Evolutionary conservation across 2,888 invertebrate genomes (phyloP), one percentile per base, ranked within the genome.

Genomic region (Scaptomyza caliginosa): DNA sequence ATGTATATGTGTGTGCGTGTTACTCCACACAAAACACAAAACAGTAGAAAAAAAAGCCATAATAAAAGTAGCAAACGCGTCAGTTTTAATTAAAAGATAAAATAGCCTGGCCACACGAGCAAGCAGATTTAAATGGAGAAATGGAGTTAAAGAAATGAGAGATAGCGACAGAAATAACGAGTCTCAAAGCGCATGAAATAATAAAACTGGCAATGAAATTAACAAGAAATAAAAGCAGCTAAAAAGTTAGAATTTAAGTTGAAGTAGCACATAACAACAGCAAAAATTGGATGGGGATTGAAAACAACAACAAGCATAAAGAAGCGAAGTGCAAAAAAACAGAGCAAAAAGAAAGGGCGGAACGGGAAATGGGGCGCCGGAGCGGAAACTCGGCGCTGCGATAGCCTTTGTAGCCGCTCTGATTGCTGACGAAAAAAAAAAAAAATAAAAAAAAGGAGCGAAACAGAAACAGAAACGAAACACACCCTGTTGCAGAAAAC

Each of bases 31-130:
- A 28, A 28, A 28, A 28, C 7, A 28, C 6, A 13, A 7, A 32
- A n/a, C n/a, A n/a, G n/a, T n/a, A n/a, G 28, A 42, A 67, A 50
- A 52, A 21, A 64, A 38, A 42, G 13, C 6, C 13, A 34, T 8
- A 34, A 51, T 56, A 57, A 60, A 71, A 54, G 66, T 46, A 73
- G 65, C 80, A 58, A 67, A 62, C 73, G 70, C 74, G 69, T 72
- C 86, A 66, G 62, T 85, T 87, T 83, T 85, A 85, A 87, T 85
- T 83, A 85, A 83, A 87, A 78, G 87, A 82, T 87, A 83, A 81
- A 81, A 71, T 67, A 62, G 67, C 76, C 60, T 72, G 68, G 63
- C 66, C 77, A 69, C 62, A 51, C 36, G n/a, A 13, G 32, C 13
- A 59, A 51, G 19, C 58, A 48, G 16, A 40, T 26, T 40, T 26